phyloP scores from a whole-genome alignment of 2,113 vertebrate genomes.

The Ochotona princeps region DNA sequence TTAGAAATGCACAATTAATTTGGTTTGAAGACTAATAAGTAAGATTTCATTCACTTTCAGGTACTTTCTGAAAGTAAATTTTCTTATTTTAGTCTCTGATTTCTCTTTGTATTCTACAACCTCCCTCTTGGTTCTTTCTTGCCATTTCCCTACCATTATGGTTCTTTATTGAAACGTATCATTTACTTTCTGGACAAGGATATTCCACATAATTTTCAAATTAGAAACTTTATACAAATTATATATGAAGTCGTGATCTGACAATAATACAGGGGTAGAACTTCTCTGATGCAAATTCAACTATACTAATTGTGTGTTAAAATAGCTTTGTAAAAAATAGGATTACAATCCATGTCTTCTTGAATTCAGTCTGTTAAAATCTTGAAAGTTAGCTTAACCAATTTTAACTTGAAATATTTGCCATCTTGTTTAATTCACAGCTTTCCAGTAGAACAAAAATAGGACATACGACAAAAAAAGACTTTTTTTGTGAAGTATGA shows the following conservation, averaged over 20 bases:
- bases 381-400: background rate
- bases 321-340: background rate
- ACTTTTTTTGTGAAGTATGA: background rate
- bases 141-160: background rate
- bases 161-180: background rate
- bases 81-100: too few relatives aligned
- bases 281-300: background rate
- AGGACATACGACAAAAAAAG: background rate
- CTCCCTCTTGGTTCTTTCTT: background rate
- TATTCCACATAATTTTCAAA: constrained; percentile 2
- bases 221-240: constrained; percentile 23
- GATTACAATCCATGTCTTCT: background rate
- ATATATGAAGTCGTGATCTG: background rate
- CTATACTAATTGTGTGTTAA: background rate
- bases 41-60: background rate
- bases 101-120: background rate
- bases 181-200: background rate
- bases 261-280: background rate
- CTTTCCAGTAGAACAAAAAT: background rate
- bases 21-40: constrained; percentile 5
- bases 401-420: constrained; percentile 1
- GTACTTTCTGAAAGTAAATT: background rate
- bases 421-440: background rate
- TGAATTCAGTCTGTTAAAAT: background rate
- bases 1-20: background rate